Conservation (phyloP, 2,888 invertebrate species). For the Brachycybe producta region DNA sequence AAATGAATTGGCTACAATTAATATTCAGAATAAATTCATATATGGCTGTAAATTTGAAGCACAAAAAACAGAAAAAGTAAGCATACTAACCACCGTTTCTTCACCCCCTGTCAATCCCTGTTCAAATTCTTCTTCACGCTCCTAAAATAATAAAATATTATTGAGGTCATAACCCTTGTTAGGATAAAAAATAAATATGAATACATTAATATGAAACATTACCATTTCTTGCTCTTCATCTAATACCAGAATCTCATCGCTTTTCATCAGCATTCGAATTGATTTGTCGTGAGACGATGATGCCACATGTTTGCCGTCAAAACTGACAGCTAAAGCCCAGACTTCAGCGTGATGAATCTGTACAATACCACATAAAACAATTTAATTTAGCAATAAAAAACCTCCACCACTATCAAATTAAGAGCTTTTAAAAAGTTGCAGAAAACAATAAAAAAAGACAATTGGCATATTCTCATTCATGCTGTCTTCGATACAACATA, state of each 20-base stretch:
- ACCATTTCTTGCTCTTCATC: conserved; percentile 71
- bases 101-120: conserved; percentile 39
- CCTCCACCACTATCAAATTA: no score
- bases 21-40: no score
- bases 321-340: conserved; percentile 58
- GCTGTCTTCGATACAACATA: no score
- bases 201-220: not conserved
- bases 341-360: conserved; percentile 75
- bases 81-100: conserved; percentile 31
- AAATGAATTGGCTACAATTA: no score
- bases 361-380: no score
- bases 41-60: not conserved
- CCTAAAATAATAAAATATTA: conserved; percentile 36
- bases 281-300: conserved; percentile 80
- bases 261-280: conserved; percentile 68
- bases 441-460: no score
- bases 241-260: conserved; percentile 78
- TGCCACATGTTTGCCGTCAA: conserved; percentile 62
- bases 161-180: no score
- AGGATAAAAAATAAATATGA: not conserved
- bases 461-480: no score
- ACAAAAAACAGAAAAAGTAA: conserved; percentile 17
- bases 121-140: conserved; percentile 53
- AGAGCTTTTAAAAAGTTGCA: no score
- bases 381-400: no score